Base-by-base conservation (phyloP, 2,797 vertebrate genomes). In the Phataginus tricuspis region DNA sequence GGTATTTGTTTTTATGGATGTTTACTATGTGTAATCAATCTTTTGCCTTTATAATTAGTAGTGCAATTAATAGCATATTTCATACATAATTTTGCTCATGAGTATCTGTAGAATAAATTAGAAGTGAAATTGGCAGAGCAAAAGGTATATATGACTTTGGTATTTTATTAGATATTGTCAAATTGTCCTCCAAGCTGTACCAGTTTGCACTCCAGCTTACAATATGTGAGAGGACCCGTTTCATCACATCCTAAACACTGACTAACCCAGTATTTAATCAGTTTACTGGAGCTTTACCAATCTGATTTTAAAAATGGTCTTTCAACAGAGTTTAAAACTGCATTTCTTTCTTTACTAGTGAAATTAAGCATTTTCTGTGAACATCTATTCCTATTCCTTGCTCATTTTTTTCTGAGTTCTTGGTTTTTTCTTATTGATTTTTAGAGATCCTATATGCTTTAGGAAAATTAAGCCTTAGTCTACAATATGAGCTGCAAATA, bases 361-460 rank as follows among this genome's bases (percentile, higher is more conserved):
- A 80, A 39, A 55, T 19, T 19, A 63, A 71, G 9, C 21, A 51
- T 88, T 86, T 89, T 84, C 71, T 84, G 57, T 74, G n/a, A 94
- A 53, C 5, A 31, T 68, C 27, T 51, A 21, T 79, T 94, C 7
- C 2, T 61, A 64, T 61, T 13, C 37, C 23, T 61, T 72, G 14
- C 19, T 23, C 10, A 23, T 85, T 85, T 84, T 84, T 72, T 84
- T 49, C 13, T 78, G 49, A 59, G 51, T 74, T 51, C 25, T 72
- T 79, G 15, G 79, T 21, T 69, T 69, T 90, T 91, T 88, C 68
- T 57, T 88, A 88, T 21, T 84, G 31, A 74, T 90, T 31, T 79
- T 16, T 64, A 84, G 39, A 64, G n/a, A 27, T n/a, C 72, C n/a
- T 72, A 84, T 89, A 79, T 53, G 51, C 64, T 51, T 83, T 91